Percentiles rank a stretch among this genome's conserved stretches.
Conservation (phyloP, 35 echinoderm and acorn worm species). For the Strongylocentrotus purpuratus region DNA sequence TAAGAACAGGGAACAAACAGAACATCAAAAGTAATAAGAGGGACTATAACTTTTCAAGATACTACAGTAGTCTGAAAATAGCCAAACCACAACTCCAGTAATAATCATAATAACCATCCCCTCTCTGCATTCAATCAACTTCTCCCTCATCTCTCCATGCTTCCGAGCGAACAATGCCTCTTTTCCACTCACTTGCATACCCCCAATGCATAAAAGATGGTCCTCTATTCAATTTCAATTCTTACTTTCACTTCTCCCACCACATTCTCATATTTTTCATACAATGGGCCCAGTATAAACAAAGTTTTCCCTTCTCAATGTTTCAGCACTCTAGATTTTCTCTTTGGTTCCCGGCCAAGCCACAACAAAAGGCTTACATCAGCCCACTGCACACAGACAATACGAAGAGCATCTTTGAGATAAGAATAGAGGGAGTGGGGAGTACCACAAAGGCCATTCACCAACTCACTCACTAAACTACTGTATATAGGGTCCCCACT, state of each 20-base stretch:
- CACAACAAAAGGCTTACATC: neutral
- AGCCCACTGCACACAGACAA: slow-evolving; percentile 8
- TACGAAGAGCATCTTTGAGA: neutral
- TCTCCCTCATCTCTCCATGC: neutral
- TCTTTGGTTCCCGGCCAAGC: neutral
- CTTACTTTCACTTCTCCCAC: neutral
- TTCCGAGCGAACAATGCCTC: neutral
- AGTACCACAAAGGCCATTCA: neutral
- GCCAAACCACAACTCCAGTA: neutral
- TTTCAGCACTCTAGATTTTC: neutral
- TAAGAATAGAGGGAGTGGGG: neutral
- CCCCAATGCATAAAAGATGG: neutral
- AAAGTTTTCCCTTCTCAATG: neutral
- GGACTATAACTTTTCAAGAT: neutral
- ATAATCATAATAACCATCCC: neutral
- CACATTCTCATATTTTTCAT: neutral
- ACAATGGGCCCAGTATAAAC: neutral
- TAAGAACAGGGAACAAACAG: neutral
- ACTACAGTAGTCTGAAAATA: neutral
- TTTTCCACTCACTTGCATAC: neutral
- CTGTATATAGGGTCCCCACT: neutral
- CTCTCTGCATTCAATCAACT: neutral
- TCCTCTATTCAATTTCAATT: neutral
- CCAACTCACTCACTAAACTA: neutral
- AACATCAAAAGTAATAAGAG: neutral